Evolutionary conservation across 2,888 invertebrate species (phyloP).

Genomic region (Caenorhabditis japonica): DNA sequence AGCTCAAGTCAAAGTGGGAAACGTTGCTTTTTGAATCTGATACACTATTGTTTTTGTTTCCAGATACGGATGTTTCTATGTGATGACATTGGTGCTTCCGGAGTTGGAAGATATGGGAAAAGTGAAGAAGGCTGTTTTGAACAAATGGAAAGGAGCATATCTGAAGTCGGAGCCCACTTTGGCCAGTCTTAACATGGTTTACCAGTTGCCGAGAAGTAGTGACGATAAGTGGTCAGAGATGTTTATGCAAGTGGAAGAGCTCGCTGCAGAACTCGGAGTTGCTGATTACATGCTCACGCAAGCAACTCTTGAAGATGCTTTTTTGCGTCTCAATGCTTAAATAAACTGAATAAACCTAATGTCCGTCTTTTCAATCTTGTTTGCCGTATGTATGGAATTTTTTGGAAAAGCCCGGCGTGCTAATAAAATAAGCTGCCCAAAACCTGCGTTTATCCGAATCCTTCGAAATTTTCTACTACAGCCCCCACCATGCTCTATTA

Average conservation of each 20-base stretch:
- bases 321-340: constrained; percentile 28
- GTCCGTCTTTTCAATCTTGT: too few relatives aligned
- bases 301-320: constrained; percentile 28
- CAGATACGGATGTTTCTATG: constrained; percentile 27
- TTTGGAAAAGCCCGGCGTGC: too few relatives aligned
- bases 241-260: constrained; percentile 11
- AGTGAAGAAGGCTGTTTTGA: constrained; percentile 1
- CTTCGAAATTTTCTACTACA: too few relatives aligned
- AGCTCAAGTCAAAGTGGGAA: constrained; percentile 27
- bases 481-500: too few relatives aligned
- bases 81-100: constrained; percentile 20
- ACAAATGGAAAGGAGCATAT: constrained; percentile 14
- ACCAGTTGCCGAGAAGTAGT: constrained; percentile 19
- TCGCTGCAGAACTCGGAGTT: background rate
- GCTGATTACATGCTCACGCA: constrained; percentile 31
- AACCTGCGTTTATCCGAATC: too few relatives aligned
- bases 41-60: background rate
- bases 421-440: too few relatives aligned
- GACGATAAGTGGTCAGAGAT: constrained; percentile 20
- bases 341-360: too few relatives aligned
- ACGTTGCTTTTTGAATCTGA: too few relatives aligned
- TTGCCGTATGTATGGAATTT: too few relatives aligned
- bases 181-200: constrained; percentile 26
- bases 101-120: background rate
- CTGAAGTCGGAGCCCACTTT: constrained; percentile 19